Evolutionary conservation across 2,888 invertebrate genomes (phyloP), one percentile per base, ranked within the genome.

Genomic region (Carpatolechia fugitivella): DNA sequence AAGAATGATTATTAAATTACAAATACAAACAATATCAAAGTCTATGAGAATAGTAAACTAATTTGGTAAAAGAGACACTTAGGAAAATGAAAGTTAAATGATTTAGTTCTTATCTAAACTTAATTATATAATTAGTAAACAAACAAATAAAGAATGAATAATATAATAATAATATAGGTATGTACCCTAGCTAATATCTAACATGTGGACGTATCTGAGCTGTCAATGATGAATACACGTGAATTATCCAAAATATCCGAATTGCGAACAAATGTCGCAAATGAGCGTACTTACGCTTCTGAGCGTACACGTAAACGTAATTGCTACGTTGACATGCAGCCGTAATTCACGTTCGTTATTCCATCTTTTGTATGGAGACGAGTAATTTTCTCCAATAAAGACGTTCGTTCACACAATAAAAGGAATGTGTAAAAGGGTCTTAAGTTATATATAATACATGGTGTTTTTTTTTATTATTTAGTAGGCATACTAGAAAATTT

Each of bases 321-420:
- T 8, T 30, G 3, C 3, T 6, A 40, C 16, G 16, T 20, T 41
- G 10, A 41, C 20, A 20, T 14, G 20, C 18, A 20, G 1, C 18
- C 7, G 46, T 46, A 46, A 44, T 46, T 46, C 10, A n/a, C 4
- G 5, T 46, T 29, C 29, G 24, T 46, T 46, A 46, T 30, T n/a
- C 6, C 2, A 30, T 46, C 46, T 46, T 46, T 24, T 46, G 24
- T 14, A 13, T 11, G 24, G 29, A 41, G 41, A 41, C 41, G 41
- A 3, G 41, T 20, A 41, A 41, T 41, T 41, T 41, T 20, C 20
- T 41, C 13, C 44, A 49, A 47, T 40, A 40, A 29, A 46, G 40
- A 20, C 24, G 11, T 29, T n/a, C 7, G 11, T 40, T 18, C 13
- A 20, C 14, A 38, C 33, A 33, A 33, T 33, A 3, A 33, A 3